Evolutionary conservation across 1,140 invertebrate genomes (phyloP).

Genomic region (Calephelis virginiensis): DNA sequence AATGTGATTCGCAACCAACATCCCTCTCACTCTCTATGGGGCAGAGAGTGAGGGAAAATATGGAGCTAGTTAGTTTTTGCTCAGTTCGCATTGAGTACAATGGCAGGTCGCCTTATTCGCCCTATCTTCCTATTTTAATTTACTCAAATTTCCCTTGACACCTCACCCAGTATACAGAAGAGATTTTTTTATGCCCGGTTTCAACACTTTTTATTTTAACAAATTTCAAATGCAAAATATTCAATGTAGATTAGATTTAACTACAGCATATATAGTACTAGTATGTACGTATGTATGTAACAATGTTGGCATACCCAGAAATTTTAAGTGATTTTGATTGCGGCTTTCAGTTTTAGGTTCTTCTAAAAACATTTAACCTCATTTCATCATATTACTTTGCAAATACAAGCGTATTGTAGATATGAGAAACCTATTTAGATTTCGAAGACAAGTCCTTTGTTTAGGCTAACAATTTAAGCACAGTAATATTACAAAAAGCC

Average conservation of each 20-base stretch:
- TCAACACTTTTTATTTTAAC: slow-evolving; percentile 20
- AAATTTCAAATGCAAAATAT: not conserved
- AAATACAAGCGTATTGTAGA: too few relatives aligned
- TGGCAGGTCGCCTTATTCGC: slow-evolving; percentile 64
- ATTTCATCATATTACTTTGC: too few relatives aligned
- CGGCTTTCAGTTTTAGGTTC: too few relatives aligned
- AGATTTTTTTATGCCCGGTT: slow-evolving; percentile 53
- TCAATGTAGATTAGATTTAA: not conserved
- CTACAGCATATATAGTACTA: not conserved
- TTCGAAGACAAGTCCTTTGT: too few relatives aligned
- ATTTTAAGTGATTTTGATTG: too few relatives aligned
- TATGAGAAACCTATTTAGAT: too few relatives aligned
- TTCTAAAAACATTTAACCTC: too few relatives aligned
- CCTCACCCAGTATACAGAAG: slow-evolving; percentile 63
- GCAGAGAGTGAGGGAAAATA: slow-evolving; percentile 39
- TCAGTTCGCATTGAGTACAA: slow-evolving; percentile 55
- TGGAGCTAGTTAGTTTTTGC: slow-evolving; percentile 66
- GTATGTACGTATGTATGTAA: too few relatives aligned
- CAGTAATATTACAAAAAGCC: too few relatives aligned
- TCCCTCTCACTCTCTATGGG: slow-evolving; percentile 36
- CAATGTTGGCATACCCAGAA: too few relatives aligned
- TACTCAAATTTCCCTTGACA: slow-evolving; percentile 77
- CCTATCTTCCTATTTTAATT: slow-evolving; percentile 77
- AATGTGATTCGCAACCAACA: slow-evolving; percentile 38
- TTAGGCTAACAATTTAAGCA: too few relatives aligned